Evolutionary conservation across 92 coral and sea anemone species (phyloP).

Genomic region (Parazoanthus swiftii): DNA sequence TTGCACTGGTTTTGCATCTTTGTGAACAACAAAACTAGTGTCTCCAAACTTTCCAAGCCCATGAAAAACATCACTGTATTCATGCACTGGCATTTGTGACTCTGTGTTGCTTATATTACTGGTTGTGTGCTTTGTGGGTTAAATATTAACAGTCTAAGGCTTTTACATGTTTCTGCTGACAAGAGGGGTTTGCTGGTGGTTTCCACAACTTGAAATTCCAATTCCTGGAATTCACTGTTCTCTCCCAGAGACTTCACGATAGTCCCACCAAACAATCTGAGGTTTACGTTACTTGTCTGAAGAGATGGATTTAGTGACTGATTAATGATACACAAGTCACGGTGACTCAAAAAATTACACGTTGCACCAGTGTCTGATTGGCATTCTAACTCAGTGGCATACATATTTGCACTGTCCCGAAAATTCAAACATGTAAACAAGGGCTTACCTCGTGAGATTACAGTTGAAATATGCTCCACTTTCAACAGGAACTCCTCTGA

Average conservation of each 20-base stretch:
- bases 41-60: slow-evolving; percentile 39
- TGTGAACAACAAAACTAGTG: slow-evolving; percentile 9
- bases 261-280: slow-evolving; percentile 52
- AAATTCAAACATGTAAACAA: slow-evolving; percentile 38
- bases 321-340: slow-evolving; percentile 30
- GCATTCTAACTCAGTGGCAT: slow-evolving; percentile 18
- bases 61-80: slow-evolving; percentile 38
- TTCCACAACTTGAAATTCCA: slow-evolving; percentile 28
- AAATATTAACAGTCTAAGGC: slow-evolving; percentile 34
- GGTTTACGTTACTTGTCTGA: slow-evolving; percentile 40
- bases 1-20: slow-evolving; percentile 6
- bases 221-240: too few relatives aligned
- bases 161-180: slow-evolving; percentile 53
- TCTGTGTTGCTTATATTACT: neutral
- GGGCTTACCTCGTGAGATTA: slow-evolving; percentile 34
- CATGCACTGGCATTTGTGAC: neutral
- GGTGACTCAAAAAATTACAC: slow-evolving; percentile 39
- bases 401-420: neutral
- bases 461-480: slow-evolving; percentile 36
- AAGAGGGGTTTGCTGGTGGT: slow-evolving; percentile 40
- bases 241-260: slow-evolving; percentile 43
- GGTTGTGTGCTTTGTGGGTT: neutral
- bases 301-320: slow-evolving; percentile 40
- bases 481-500: neutral
- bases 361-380: slow-evolving; percentile 39